These are phyloP conservation scores for Lydus trimaculatus DNA, from an alignment of 2,888 invertebrate species.

Conservation along the genomic window DNA sequence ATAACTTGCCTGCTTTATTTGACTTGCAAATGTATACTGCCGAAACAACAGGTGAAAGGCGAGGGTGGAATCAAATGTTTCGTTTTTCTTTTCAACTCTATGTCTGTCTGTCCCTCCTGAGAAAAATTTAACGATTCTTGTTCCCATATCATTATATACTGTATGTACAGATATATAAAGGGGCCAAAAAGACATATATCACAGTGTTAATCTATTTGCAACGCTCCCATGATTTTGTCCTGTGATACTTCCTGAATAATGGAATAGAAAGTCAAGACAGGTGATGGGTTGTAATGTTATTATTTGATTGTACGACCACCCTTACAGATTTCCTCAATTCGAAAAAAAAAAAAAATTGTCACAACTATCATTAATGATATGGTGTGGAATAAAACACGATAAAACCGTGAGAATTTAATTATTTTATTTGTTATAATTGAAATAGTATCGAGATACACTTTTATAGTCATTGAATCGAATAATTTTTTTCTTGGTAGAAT, in stretches of 20 bases:
- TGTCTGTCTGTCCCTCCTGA: background rate
- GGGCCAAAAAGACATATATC: slow-evolving; percentile 14
- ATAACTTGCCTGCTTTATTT: slow-evolving; percentile 20
- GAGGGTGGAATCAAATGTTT: slow-evolving; percentile 25
- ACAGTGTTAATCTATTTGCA: slow-evolving; percentile 22
- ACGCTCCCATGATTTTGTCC: slow-evolving; percentile 25
- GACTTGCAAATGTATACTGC: slow-evolving; percentile 28
- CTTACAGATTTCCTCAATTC: background rate
- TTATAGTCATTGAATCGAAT: slow-evolving; percentile 1
- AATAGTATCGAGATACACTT: background rate
- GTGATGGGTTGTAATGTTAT: slow-evolving; percentile 22
- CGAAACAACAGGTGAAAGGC: slow-evolving; percentile 32
- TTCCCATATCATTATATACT: background rate
- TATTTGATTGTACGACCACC: background rate
- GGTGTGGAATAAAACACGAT: background rate
- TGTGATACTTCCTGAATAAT: slow-evolving; percentile 31
- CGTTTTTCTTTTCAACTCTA: background rate
- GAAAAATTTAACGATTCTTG: background rate
- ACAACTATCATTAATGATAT: background rate
- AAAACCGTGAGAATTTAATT: slow-evolving; percentile 4
- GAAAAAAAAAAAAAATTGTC: background rate
- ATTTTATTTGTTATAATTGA: background rate
- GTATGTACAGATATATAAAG: background rate
- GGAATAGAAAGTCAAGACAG: slow-evolving; percentile 21
- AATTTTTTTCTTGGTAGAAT: background rate